Conservation (phyloP, 35 echinoderm and acorn worm species). For the Diadema setosum region DNA sequence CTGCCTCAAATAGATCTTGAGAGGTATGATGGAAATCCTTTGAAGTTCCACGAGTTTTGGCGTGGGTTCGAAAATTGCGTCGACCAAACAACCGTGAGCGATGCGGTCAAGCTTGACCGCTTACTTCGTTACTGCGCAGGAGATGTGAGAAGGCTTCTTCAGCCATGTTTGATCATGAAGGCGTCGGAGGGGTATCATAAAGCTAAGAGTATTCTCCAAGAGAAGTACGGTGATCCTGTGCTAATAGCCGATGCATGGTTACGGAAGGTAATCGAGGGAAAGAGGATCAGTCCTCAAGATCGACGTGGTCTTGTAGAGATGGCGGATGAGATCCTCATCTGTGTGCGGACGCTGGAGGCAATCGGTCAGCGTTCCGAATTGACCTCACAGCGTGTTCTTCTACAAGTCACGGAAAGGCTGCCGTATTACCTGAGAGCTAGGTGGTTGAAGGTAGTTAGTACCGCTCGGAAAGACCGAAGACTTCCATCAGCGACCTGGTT, state of each 20-base stretch:
- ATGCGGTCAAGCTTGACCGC: slow-evolving; percentile 33
- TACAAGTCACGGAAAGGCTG: not conserved
- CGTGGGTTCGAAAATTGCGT: no score
- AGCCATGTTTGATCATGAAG: slow-evolving; percentile 19
- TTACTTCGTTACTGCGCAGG: slow-evolving; percentile 50
- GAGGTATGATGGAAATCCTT: slow-evolving; percentile 40
- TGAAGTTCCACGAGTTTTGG: slow-evolving; percentile 29
- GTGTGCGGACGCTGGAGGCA: slow-evolving; percentile 13
- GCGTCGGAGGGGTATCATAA: not conserved
- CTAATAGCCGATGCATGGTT: slow-evolving; percentile 50
- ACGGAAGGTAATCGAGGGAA: not conserved
- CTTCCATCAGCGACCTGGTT: not conserved
- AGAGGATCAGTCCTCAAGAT: not conserved
- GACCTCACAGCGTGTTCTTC: not conserved
- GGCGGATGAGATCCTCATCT: slow-evolving; percentile 44
- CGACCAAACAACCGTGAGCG: slow-evolving; percentile 25
- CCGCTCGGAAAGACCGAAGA: not conserved
- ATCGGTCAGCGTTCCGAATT: not conserved
- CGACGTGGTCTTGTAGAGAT: not conserved
- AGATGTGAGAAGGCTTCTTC: not conserved
- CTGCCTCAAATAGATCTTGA: slow-evolving; percentile 38
- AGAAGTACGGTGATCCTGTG: slow-evolving; percentile 19
- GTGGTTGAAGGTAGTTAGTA: not conserved
- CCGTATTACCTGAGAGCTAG: not conserved
- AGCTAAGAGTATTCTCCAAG: slow-evolving; percentile 14